Evolutionary conservation across 2,113 vertebrate genomes (phyloP), one percentile per base, ranked within the genome.

Genomic region (Eupsittula cactorum): DNA sequence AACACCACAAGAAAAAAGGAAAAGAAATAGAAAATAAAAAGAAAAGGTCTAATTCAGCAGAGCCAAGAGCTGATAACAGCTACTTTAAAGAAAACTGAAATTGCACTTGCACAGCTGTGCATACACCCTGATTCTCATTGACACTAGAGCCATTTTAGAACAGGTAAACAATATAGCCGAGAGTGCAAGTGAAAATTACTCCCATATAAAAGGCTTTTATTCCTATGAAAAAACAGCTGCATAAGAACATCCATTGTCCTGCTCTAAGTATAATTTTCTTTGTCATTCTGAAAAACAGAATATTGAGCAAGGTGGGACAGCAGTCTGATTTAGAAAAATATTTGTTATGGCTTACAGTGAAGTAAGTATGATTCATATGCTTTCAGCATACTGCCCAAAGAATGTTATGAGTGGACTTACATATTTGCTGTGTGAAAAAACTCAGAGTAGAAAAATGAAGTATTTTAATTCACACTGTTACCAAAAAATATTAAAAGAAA

Each of bases 331-430:
- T 35, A 68, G 39, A 64, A 82, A 42, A 11, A 29, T 6, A 55
- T 64, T 67, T 87, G 11, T 53, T 59, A 25, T 10, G 24, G 60
- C 37, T 39, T 93, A 24, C 14, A 68, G 13, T 10, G 12, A 4
- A 39, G 6, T 52, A 60, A 67, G 55, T 29, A 50, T 23, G 29
- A 33, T 44, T 25, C 14, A 27, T 70, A 25, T 29, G 73, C 15
- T 39, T 91, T 91, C 17, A 67, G 3, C 4, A 21, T 76, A 39
- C 13, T 78, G 12, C 13, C 25, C 25, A 76, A 69, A 93, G 29
- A 18, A n/a, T 0, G 0, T 33, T 69, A 57, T 21, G 6, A 76
- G 11, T 0, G 0, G 9, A 59, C 10, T 37, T 46, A 8, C 29
- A 41, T 59, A n/a, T 59, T n/a, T 59, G 21, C 57, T n/a, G 33